These are phyloP conservation scores for Piaya cayana DNA, from an alignment of 2,113 vertebrate species.

Conservation along the genomic window DNA sequence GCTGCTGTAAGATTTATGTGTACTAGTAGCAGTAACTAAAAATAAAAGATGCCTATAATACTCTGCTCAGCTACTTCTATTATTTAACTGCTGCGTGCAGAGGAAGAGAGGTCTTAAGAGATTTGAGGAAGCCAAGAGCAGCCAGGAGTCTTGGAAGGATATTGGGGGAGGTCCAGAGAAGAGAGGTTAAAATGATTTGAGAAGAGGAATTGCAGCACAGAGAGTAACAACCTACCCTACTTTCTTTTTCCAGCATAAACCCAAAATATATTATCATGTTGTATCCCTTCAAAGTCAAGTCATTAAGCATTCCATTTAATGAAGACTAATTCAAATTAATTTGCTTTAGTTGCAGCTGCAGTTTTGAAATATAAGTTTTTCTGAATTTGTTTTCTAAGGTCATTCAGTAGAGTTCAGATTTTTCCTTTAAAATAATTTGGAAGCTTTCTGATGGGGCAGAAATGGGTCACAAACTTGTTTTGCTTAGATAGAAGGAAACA, in stretches of 20 bases:
- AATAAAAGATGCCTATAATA: not conserved
- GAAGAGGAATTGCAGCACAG: not conserved
- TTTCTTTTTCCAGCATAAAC: not conserved
- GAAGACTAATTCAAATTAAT: not conserved
- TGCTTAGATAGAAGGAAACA: conserved; percentile 78
- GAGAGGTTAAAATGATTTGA: not conserved
- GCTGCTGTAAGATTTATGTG: not conserved
- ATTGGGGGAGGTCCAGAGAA: not conserved
- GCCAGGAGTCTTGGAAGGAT: not conserved
- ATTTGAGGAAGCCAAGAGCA: not conserved
- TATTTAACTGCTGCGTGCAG: not conserved
- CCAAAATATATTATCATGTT: not conserved
- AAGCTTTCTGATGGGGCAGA: not conserved
- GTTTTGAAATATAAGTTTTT: not conserved
- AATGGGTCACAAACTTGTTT: conserved; percentile 33
- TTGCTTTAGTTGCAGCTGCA: not conserved
- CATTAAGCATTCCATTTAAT: not conserved
- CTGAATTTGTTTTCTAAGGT: not conserved
- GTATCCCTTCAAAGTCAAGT: not conserved
- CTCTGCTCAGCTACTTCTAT: not conserved
- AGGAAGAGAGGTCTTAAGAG: not conserved
- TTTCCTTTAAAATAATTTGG: not conserved
- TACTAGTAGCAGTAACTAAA: not conserved
- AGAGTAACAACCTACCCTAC: not conserved
- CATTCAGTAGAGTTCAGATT: not conserved